phyloP scores from a whole-genome alignment of 2,888 invertebrate genomes.

The Vandiemenella viatica region DNA sequence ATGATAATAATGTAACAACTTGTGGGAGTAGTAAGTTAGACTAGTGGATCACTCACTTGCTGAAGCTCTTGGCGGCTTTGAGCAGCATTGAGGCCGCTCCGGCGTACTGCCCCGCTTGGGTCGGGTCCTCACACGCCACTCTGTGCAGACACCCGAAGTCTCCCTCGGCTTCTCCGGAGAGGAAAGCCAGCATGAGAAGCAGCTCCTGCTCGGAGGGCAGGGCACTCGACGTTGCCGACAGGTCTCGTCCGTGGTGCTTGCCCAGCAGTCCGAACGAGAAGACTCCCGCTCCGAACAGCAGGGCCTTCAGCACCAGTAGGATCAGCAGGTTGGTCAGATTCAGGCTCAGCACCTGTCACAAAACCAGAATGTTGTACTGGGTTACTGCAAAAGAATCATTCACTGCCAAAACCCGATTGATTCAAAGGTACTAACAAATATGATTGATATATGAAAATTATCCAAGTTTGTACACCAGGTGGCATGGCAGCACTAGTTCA shows the following conservation, averaged over 20 bases:
- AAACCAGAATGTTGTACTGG: too few relatives aligned
- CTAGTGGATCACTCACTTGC: too few relatives aligned
- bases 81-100: slow-evolving; percentile 62
- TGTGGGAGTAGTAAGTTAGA: too few relatives aligned
- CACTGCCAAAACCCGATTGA: too few relatives aligned
- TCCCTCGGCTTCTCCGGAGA: slow-evolving; percentile 42
- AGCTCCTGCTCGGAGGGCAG: slow-evolving; percentile 53
- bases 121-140: slow-evolving; percentile 59
- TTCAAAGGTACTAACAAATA: too few relatives aligned
- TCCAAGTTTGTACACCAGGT: too few relatives aligned
- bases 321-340: slow-evolving; percentile 71
- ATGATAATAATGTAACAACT: too few relatives aligned
- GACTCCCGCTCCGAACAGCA: slow-evolving; percentile 68
- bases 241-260: slow-evolving; percentile 28
- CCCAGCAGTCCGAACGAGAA: slow-evolving; percentile 26
- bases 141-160: slow-evolving; percentile 58
- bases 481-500: too few relatives aligned
- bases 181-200: slow-evolving; percentile 49
- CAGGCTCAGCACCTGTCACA: slow-evolving; percentile 52
- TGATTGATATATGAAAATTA: too few relatives aligned
- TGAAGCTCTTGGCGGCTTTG: slow-evolving; percentile 50
- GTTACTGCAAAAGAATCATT: neutral
- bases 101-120: slow-evolving; percentile 55
- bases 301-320: slow-evolving; percentile 61
- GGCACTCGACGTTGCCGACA: slow-evolving; percentile 21